Conservation (phyloP, 2,113 vertebrate species). For the Atlantisia rogersi region DNA sequence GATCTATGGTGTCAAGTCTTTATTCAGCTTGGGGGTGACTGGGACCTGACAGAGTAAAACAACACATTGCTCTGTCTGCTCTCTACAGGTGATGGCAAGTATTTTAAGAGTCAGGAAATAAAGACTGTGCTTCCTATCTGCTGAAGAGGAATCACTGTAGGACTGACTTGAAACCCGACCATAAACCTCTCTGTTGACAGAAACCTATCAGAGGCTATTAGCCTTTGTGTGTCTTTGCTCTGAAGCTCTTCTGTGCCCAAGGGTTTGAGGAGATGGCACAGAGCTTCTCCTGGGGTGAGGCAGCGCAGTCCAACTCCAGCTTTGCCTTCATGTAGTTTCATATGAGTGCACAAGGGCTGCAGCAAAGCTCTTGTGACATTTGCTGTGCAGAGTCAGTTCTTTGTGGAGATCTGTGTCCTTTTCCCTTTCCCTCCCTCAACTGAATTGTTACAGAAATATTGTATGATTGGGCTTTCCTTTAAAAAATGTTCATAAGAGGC, state of each 20-base stretch:
- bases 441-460: not conserved
- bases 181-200: not conserved
- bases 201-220: not conserved
- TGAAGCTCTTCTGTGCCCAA: not conserved
- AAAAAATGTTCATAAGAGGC: not conserved
- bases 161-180: not conserved
- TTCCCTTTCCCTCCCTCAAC: not conserved
- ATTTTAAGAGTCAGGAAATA: not conserved
- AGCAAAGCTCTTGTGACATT: not conserved
- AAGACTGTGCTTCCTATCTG: accelerated
- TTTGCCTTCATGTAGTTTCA: not conserved
- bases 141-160: not conserved
- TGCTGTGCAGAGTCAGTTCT: not conserved
- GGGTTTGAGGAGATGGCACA: not conserved
- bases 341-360: not conserved
- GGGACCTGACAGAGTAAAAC: not conserved
- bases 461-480: not conserved
- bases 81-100: not conserved
- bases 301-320: accelerated
- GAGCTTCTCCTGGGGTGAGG: not conserved
- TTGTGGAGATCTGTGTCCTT: not conserved
- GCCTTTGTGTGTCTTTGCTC: not conserved
- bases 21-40: not conserved
- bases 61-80: accelerated
- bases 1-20: not conserved